Percentiles rank a stretch among this genome's conserved stretches.
phyloP scores from a whole-genome alignment of 2,797 vertebrate genomes.

The Danio aesculapii region DNA sequence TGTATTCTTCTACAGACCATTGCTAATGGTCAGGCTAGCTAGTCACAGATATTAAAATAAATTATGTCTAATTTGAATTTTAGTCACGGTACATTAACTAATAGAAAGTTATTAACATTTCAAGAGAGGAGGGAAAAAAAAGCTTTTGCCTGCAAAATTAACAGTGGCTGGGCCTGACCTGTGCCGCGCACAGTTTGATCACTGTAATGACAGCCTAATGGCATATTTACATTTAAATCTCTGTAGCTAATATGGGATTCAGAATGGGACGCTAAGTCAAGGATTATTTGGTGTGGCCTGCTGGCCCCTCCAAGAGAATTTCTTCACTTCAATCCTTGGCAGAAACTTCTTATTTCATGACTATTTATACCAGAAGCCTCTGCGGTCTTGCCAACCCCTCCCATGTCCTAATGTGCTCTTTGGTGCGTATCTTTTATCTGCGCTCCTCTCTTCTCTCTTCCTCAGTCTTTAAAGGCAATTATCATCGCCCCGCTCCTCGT shows the following conservation, averaged over 20 bases:
- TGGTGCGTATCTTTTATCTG: conserved; percentile 85
- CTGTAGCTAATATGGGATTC: conserved; percentile 98
- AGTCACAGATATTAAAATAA: conserved; percentile 99
- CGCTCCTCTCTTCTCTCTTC: conserved; percentile 67
- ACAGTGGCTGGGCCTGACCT: conserved; percentile 98
- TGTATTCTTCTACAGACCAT: conserved; percentile 98
- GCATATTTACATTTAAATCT: conserved; percentile 99
- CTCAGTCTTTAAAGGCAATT: conserved; percentile 83
- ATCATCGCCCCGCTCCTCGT: conserved; percentile 77
- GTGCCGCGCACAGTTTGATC: conserved; percentile 97
- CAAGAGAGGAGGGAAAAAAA: conserved; percentile 91
- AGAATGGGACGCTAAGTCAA: conserved; percentile 98
- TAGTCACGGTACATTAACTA: conserved; percentile 99
- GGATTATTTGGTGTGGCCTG: conserved; percentile 99
- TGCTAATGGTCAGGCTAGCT: conserved; percentile 98
- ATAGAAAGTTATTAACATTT: conserved; percentile 99
- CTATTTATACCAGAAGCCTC: conserved; percentile 93
- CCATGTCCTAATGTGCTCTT: conserved; percentile 84
- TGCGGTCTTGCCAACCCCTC: conserved; percentile 80
- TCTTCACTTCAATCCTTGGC: conserved; percentile 95
- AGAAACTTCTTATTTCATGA: conserved; percentile 99
- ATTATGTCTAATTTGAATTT: conserved; percentile 99
- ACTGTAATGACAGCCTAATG: conserved; percentile 99
- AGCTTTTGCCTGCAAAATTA: conserved; percentile 99
- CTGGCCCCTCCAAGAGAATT: conserved; percentile 94